These are phyloP conservation scores for Silurus meridionalis DNA, from an alignment of 2,113 vertebrate species.

Conservation along the genomic window DNA sequence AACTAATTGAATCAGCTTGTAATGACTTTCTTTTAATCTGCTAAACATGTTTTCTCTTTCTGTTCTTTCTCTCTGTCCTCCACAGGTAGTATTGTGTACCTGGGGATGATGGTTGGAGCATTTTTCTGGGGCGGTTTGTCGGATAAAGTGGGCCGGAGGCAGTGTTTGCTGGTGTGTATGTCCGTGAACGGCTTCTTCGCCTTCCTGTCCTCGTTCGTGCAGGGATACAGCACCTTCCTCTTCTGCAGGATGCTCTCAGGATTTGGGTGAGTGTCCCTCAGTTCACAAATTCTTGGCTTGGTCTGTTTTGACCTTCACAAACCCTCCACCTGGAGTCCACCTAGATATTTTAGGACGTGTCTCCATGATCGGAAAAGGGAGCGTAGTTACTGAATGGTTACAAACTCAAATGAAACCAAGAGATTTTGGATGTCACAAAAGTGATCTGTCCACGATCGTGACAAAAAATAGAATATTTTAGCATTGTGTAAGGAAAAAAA, in stretches of 20 bases:
- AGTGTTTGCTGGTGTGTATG: constrained; percentile 94
- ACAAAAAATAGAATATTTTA: neutral
- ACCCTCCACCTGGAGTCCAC: neutral
- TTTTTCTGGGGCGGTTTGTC: constrained; percentile 98
- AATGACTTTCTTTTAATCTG: neutral
- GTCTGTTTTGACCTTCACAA: neutral
- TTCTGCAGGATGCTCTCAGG: constrained; percentile 95
- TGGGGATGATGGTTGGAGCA: constrained; percentile 97
- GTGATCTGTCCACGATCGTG: neutral
- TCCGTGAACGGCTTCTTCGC: constrained; percentile 97
- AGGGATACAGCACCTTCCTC: constrained; percentile 96
- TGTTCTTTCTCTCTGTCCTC: neutral
- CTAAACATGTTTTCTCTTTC: neutral
- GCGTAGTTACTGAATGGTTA: neutral
- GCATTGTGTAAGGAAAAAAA: neutral
- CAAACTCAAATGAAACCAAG: neutral
- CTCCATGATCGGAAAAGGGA: neutral
- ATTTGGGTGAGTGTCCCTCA: constrained; percentile 87
- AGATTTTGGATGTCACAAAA: neutral
- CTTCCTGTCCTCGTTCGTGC: constrained; percentile 98
- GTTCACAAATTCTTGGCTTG: neutral
- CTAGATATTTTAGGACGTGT: neutral
- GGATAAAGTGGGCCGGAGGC: constrained; percentile 90
- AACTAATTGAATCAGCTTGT: neutral
- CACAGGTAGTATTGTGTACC: constrained; percentile 96